phyloP scores from a whole-genome alignment of 2,888 invertebrate species.

The Tuta absoluta region DNA sequence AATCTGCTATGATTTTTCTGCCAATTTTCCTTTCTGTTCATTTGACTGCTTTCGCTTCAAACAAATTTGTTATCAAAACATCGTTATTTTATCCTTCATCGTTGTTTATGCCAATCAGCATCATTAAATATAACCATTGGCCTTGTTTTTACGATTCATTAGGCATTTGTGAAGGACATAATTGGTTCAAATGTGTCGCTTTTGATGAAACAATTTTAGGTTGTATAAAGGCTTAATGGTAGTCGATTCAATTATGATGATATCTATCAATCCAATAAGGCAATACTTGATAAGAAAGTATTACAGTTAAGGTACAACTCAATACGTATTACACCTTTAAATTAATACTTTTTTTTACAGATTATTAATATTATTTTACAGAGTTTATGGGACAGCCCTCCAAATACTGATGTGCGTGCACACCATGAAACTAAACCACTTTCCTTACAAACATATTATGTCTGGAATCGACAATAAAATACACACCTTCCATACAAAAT shows the following conservation, averaged over 20 bases:
- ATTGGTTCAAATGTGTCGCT: constrained; percentile 5
- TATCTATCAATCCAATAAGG: too few species aligned
- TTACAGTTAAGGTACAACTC: too few species aligned
- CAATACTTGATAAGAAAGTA: too few species aligned
- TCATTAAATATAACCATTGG: constrained; percentile 53
- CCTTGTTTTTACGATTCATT: constrained; percentile 42
- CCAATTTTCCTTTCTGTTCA: constrained; percentile 56
- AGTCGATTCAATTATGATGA: neutral
- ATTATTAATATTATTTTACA: too few species aligned
- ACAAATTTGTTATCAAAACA: constrained; percentile 51
- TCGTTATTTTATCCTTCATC: constrained; percentile 66
- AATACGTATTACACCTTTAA: too few species aligned
- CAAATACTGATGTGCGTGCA: too few species aligned
- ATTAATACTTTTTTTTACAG: too few species aligned
- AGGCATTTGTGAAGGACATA: constrained; percentile 25
- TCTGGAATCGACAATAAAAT: too few species aligned
- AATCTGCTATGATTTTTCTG: constrained; percentile 40
- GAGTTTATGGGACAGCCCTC: too few species aligned
- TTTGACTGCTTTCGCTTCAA: constrained; percentile 52
- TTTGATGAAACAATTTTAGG: neutral
- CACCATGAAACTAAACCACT: too few species aligned
- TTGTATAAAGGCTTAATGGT: neutral
- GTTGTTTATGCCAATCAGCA: constrained; percentile 55
- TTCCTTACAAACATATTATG: too few species aligned
- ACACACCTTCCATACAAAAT: too few species aligned